phyloP scores from a whole-genome alignment of 2,113 vertebrate species.

The Quiscalus mexicanus region DNA sequence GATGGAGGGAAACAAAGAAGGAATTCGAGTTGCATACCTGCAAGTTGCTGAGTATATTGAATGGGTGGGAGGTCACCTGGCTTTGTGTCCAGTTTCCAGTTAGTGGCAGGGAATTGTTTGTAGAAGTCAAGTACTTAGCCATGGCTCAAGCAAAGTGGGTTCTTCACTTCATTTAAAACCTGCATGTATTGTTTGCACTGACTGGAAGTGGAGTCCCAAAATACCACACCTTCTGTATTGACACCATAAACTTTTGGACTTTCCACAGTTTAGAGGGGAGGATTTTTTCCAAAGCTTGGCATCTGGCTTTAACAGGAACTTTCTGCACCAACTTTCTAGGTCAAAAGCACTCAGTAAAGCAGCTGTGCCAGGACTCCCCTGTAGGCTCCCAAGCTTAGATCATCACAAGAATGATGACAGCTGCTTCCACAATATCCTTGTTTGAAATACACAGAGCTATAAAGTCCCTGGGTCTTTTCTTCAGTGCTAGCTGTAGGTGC shows the following conservation, averaged over 20 bases:
- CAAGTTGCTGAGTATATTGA: background rate
- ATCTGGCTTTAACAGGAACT: background rate
- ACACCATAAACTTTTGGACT: background rate
- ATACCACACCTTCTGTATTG: background rate
- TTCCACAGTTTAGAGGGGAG: background rate
- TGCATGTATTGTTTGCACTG: background rate
- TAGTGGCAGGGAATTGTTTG: background rate
- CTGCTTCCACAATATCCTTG: background rate
- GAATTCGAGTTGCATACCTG: background rate
- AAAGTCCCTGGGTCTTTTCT: background rate
- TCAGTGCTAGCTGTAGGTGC: background rate
- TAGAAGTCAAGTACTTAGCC: background rate
- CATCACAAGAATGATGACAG: background rate
- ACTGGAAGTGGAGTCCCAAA: background rate
- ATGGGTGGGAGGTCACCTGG: background rate
- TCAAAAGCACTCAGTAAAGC: background rate
- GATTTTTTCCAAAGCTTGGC: background rate
- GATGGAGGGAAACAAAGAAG: background rate
- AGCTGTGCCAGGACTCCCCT: background rate
- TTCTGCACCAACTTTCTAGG: background rate
- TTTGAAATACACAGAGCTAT: background rate
- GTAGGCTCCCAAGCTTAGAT: background rate
- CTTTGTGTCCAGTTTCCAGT: background rate
- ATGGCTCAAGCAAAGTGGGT: background rate
- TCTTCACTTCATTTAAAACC: background rate